phyloP scores from a whole-genome alignment of 1,140 invertebrate species.

The Hypothenemus hampei region DNA sequence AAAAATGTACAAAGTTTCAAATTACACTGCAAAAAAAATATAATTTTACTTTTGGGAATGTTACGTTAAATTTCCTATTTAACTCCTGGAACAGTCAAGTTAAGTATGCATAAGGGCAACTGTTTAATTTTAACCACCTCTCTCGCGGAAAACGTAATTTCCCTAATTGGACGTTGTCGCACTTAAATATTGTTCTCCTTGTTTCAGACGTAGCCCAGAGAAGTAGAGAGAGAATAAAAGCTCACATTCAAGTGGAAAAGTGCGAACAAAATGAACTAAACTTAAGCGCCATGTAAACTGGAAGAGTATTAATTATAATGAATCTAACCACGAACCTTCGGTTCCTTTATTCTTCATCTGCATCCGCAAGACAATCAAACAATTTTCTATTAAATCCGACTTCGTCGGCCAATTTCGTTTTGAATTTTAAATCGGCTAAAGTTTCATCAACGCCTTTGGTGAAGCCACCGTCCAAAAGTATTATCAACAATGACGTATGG shows the following conservation, averaged over 20 bases:
- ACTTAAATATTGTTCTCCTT: constrained; percentile 10
- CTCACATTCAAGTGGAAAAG: constrained; percentile 3
- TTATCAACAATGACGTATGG: constrained; percentile 33
- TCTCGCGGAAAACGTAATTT: neutral
- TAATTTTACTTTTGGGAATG: neutral
- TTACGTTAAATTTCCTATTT: neutral
- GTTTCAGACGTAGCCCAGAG: constrained; percentile 14
- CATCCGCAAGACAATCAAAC: neutral
- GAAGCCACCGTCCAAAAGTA: neutral
- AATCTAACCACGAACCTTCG: constrained; percentile 31
- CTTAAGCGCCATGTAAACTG: constrained; percentile 18
- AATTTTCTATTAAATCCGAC: neutral
- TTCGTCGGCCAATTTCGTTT: constrained; percentile 21
- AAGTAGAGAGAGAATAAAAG: no score
- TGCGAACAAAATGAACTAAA: neutral
- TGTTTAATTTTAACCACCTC: neutral
- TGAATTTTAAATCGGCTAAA: constrained; percentile 17
- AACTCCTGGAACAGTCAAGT: neutral
- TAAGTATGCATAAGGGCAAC: neutral
- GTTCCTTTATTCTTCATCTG: constrained; percentile 26
- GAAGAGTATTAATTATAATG: constrained; percentile 24
- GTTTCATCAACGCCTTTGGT: neutral
- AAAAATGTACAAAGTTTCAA: neutral
- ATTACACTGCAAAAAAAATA: neutral
- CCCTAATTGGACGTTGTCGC: constrained; percentile 1